Conservation (phyloP, 2,888 invertebrate species). For the Cephus pulcher region DNA sequence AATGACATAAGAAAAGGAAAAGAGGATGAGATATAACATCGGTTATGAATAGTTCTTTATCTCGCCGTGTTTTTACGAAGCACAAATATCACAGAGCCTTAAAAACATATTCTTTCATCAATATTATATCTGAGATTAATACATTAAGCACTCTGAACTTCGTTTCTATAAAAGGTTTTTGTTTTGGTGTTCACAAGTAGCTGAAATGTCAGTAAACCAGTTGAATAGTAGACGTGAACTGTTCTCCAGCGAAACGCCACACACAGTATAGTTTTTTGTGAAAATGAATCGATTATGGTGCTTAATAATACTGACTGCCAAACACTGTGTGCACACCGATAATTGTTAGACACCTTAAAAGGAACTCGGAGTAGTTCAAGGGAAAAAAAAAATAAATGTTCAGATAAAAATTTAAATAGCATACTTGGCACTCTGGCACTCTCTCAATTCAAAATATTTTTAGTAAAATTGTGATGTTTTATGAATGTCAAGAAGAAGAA, state of each 20-base stretch:
- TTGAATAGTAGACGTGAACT: not conserved
- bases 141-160: not conserved
- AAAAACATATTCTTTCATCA: not conserved
- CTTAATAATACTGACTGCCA: constrained; percentile 34
- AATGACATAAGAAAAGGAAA: not conserved
- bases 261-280: constrained; percentile 24
- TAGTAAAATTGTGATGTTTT: not conserved
- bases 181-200: not conserved
- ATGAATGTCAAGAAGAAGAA: not conserved
- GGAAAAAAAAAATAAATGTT: not conserved
- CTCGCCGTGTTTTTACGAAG: not conserved
- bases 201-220: not conserved
- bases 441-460: not conserved
- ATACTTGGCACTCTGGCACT: not conserved
- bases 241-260: not conserved
- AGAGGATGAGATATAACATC: not conserved
- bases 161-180: not conserved
- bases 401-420: not conserved
- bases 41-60: not conserved
- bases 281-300: constrained; percentile 26
- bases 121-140: not conserved
- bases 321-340: constrained; percentile 27
- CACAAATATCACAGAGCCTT: not conserved
- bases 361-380: not conserved
- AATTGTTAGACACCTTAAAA: not conserved